A percentile compares a stretch with the other conserved stretches of the same genome.
phyloP scores from a whole-genome alignment of 2,797 vertebrate genomes.

The Philypnodon macrostomus region DNA sequence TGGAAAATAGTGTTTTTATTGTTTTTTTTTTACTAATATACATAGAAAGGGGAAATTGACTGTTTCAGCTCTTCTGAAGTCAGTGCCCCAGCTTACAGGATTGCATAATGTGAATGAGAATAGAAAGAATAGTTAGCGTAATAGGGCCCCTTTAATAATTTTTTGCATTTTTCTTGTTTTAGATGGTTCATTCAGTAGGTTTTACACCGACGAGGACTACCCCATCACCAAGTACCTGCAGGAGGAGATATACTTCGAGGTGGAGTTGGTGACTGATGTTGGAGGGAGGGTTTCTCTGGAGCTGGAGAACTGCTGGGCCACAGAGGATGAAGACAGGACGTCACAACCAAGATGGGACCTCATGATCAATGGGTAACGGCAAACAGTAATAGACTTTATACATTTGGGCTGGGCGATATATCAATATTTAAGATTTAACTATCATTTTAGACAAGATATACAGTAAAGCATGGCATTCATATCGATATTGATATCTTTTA shows the following conservation, averaged over 20 bases:
- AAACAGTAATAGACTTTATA: background rate
- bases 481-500: too few species aligned
- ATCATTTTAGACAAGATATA: too few species aligned
- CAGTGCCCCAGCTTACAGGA: too few species aligned
- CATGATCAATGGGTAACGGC: conserved; percentile 64
- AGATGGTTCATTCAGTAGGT: conserved; percentile 59
- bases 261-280: conserved; percentile 45
- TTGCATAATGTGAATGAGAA: too few species aligned
- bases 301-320: conserved; percentile 73
- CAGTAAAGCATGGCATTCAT: too few species aligned
- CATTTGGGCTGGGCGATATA: background rate
- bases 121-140: background rate
- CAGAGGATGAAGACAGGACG: conserved; percentile 24
- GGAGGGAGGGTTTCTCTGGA: conserved; percentile 53
- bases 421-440: too few species aligned
- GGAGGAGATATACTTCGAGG: conserved; percentile 68
- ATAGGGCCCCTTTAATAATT: background rate
- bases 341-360: conserved; percentile 68
- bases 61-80: too few species aligned
- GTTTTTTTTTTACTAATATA: too few species aligned
- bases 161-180: background rate
- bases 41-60: too few species aligned
- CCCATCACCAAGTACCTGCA: conserved; percentile 55
- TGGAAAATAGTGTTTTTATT: too few species aligned
- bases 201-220: conserved; percentile 46